Base-by-base conservation (phyloP, 1,140 invertebrate species). In the Bemisia tabaci region DNA sequence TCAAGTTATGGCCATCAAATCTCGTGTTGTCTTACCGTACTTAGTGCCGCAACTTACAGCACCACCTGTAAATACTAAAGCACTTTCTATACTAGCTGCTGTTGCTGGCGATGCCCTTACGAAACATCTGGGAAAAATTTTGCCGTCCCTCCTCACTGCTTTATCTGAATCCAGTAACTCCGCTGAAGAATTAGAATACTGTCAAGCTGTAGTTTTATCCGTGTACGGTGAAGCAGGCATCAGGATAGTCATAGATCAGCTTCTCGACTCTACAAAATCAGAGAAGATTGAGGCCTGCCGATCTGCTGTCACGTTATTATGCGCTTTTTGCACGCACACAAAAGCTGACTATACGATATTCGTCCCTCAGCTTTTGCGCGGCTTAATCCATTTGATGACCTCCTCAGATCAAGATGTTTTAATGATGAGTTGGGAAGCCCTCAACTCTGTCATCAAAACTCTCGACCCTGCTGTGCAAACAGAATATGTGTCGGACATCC, bases 1-100 rank as follows among this genome's bases (percentile, higher is more conserved):
- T 66, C 95, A 98, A 84, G 91, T 98, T 2, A 97, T 98, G 92
- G 87, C 91, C 17, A 93, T 97, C 58, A 98, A 97, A 80, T 95
- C 94, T 11, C 82, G 92, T 70, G 94, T 95, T 0, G 94, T 98
- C 26, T 78, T 99, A 67, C 95, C 95, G 1, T 97, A 97, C 78
- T 80, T 98, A 60, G 89, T 99, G 61, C 96, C 96, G 21, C 94
- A 97, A 79, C 79, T 98, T 69, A 97, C 91, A 1, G 84, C 86
- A 24, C 85, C 87, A 22, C 87, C 87, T 62, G 89, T 93, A 9
- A 97, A 98, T 78, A 95, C 93, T 1, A 91, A 93, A 79, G 95
- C 95, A 2, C 77, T 98, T 22, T 93, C 94, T 2, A 90, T 94
- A 71, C 79, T 97, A 62, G 92, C 94, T 2, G 91, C 92, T 24